Conservation (phyloP, 35 echinoderm and acorn worm genomes). For the Strongylocentrotus purpuratus region DNA sequence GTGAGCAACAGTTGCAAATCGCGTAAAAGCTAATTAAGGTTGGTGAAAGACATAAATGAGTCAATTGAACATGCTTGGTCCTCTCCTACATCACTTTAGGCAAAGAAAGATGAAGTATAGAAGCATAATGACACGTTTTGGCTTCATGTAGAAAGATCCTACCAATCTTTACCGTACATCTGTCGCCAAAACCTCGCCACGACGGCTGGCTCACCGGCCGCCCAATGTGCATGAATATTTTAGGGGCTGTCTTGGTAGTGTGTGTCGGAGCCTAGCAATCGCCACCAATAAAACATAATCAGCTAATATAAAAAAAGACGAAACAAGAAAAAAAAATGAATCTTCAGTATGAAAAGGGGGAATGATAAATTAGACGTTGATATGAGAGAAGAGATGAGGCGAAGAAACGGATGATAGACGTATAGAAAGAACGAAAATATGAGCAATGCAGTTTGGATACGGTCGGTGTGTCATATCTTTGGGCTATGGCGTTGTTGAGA, state of each 20-base stretch:
- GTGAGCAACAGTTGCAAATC: background rate
- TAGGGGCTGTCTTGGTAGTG: background rate
- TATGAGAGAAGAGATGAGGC: background rate
- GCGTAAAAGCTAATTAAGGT: background rate
- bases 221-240: constrained; percentile 36
- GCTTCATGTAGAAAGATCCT: background rate
- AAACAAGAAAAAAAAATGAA: background rate
- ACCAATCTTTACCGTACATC: background rate
- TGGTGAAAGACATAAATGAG: background rate
- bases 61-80: background rate
- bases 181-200: background rate
- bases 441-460: constrained; percentile 5
- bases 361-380: background rate
- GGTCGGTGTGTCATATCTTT: background rate
- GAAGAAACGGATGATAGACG: background rate
- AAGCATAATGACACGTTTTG: background rate
- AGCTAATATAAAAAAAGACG: background rate
- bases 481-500: background rate
- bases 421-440: background rate
- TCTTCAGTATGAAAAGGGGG: background rate
- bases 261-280: constrained; percentile 21
- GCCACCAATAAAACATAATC: background rate
- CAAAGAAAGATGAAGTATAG: background rate
- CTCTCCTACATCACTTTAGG: background rate
- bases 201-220: background rate